phyloP scores from a whole-genome alignment of 2,888 invertebrate genomes.

The Myopa testacea region DNA sequence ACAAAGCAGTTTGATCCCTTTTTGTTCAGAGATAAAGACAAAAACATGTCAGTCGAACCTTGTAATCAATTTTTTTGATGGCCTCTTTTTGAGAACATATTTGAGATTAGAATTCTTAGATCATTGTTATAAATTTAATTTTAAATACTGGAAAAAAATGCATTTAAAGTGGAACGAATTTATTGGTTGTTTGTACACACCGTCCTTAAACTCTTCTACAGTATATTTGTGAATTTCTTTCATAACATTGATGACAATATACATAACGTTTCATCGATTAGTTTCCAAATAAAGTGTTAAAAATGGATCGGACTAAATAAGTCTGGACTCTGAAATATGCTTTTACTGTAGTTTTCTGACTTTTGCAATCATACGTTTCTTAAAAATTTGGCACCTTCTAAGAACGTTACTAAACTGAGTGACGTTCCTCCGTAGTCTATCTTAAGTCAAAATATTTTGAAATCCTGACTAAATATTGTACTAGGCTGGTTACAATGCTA shows the following conservation, averaged over 20 bases:
- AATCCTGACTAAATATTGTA: no score
- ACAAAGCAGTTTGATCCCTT: neutral
- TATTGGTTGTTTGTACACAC: no score
- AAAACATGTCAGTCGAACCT: slow-evolving; percentile 19
- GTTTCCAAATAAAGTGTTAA: no score
- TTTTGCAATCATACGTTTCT: no score
- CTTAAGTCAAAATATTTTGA: no score
- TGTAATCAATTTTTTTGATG: slow-evolving; percentile 31
- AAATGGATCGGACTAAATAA: no score
- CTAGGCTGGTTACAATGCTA: neutral
- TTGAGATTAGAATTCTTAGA: neutral
- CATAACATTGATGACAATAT: neutral
- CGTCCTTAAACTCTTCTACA: neutral
- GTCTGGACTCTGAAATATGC: no score
- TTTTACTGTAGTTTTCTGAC: no score
- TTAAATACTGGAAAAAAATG: neutral
- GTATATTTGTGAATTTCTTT: neutral
- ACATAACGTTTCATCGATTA: neutral
- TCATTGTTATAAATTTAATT: neutral
- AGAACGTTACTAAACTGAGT: no score
- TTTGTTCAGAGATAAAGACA: slow-evolving; percentile 27
- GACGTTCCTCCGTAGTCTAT: no score
- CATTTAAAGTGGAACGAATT: neutral
- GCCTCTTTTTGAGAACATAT: neutral
- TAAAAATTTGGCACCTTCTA: no score